Conservation (phyloP, 2,797 vertebrate species). For the Microctenopoma steveboyesi region DNA sequence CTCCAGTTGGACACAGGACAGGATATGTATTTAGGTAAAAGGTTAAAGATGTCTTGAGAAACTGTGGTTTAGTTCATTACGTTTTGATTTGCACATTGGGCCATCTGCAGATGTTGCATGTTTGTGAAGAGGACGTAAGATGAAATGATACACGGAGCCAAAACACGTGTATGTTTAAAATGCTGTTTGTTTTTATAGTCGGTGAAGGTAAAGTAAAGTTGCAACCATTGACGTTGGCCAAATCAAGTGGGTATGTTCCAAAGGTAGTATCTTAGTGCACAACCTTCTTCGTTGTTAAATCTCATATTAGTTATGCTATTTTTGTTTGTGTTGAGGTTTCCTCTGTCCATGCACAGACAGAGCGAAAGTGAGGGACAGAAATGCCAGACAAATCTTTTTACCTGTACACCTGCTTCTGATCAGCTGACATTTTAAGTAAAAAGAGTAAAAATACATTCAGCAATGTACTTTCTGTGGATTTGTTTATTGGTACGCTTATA, state of each 20-base stretch:
- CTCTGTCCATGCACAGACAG: slow-evolving; percentile 59
- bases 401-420: slow-evolving; percentile 27
- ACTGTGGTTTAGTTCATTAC: slow-evolving; percentile 67
- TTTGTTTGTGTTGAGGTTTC: slow-evolving; percentile 51
- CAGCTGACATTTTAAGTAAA: slow-evolving; percentile 11
- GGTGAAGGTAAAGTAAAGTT: neutral
- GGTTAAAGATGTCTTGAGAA: slow-evolving; percentile 73
- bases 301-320: slow-evolving; percentile 37
- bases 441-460: neutral
- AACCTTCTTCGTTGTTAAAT: slow-evolving; percentile 23
- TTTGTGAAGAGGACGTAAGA: slow-evolving; percentile 3
- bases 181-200: neutral
- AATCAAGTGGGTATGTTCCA: neutral
- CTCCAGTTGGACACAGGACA: slow-evolving; percentile 52
- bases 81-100: slow-evolving; percentile 39
- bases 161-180: slow-evolving; percentile 6
- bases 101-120: slow-evolving; percentile 69
- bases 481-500: neutral
- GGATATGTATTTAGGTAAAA: slow-evolving; percentile 72
- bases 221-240: neutral
- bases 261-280: neutral
- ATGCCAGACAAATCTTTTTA: slow-evolving; percentile 43
- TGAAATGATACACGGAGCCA: slow-evolving; percentile 2
- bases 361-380: slow-evolving; percentile 58
- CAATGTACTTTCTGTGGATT: neutral